Base-by-base conservation (phyloP, 2,797 vertebrate species). In the Pangasius larnaudii region DNA sequence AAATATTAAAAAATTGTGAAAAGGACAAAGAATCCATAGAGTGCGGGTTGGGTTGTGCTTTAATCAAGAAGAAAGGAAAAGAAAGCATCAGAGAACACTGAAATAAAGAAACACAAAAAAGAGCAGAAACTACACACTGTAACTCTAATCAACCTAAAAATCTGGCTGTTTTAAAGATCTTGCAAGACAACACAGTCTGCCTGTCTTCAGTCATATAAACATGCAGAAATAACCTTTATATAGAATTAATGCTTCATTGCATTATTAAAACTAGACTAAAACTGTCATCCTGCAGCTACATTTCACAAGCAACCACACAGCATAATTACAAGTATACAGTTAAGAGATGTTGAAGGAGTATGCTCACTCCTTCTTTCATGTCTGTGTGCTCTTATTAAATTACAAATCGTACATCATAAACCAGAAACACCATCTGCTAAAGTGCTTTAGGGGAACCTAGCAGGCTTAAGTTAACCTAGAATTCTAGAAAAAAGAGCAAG, bases 381-480 rank as follows among this genome's bases (percentile, higher is more conserved):
- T 93, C 93, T 92, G 91, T 91, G 88, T 93, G 91, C 87, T 89
- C 89, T 91, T 91, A 94, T 94, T 95, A 92, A 93, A 94, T 93
- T 94, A 90, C 94, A 95, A 95, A 95, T 93, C 88, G 88, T 92
- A 92, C 92, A 94, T 95, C 94, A 95, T 92, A 95, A 95, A 94
- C 91, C 93, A 94, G 93, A 96, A 93, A 93, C 91, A 89, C 92
- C 94, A 96, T 96, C 95, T 96, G 96, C 93, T 95, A 92, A 94
- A 96, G 92, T 94, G 92, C 92, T 96, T 94, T 91, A 90, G 92
- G 89, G 93, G 90, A 90, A 92, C 91, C 90, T 89, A 87, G 92
- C 91, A 93, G 84, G 85, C 92, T 89, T 61, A n/a, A 33, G 59
- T 19, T 69, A 67, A 69, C 58, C 39, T 46, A 16, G 36, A 82